Base-by-base conservation (phyloP, 2,888 invertebrate species). In the Rhagium mordax region DNA sequence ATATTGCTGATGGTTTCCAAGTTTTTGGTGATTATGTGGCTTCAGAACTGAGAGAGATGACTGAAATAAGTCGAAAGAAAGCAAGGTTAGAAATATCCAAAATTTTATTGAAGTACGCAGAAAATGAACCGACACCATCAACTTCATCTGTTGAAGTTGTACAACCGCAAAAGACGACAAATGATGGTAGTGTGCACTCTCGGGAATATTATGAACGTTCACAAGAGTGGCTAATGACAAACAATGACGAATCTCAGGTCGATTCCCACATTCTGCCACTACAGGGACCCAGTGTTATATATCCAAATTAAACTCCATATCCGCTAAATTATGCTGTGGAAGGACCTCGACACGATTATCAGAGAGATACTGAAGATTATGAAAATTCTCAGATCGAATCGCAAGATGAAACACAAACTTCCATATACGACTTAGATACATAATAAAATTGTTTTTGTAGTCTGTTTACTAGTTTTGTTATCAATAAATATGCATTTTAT, bases 71-170 rank as follows among this genome's bases (percentile, higher is more conserved):
- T 7, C 47, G 47, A 2, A 47, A 47, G n/a, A 47, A 6, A 47
- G 47, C 47, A 6, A 47, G n/a, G 47, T 47, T 47, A 47, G 47
- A 47, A 47, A 47, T 47, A 47, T 47, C 47, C 47, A 64, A 47
- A 20, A 47, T 64, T 64, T 64, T 64, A 47, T 47, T 64, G 13
- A 64, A 64, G 20, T 64, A 64, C 48, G 64, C 48, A 41, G 64
- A 64, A 47, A 27, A 8, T 57, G 64, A 64, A 47, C 20, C 48
- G 13, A 33, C 41, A n/a, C 16, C 64, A 64, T 47, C 47, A 47
- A 13, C 21, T 64, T 16, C 15, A 61, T 21, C n/a, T 41, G 48
- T 64, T 47, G 21, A 64, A 18, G 21, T 20, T 16, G n/a, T 20
- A 27, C 57, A 20, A 20, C 57, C 49, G 13, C 47, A n/a, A n/a